These are phyloP conservation scores for Bambusicola thoracicus DNA, from an alignment of 2,113 vertebrate genomes.

Conservation along the genomic window DNA sequence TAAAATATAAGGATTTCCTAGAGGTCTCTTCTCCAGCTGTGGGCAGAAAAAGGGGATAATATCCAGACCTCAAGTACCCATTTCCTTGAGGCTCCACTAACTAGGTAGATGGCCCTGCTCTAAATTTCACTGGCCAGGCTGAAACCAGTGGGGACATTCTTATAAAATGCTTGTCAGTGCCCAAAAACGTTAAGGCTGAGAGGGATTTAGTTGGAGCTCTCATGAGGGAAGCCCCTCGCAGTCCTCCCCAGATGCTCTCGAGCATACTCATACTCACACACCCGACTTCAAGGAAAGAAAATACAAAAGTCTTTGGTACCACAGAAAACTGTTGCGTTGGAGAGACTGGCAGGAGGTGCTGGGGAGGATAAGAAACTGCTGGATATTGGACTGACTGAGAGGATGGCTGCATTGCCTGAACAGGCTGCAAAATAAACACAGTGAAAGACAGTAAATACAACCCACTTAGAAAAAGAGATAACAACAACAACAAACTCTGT, in stretches of 20 bases:
- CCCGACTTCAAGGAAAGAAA: neutral
- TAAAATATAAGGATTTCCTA: neutral
- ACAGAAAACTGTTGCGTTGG: slow-evolving; percentile 87
- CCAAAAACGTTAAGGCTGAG: neutral
- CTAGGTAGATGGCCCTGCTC: neutral
- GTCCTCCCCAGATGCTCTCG: neutral
- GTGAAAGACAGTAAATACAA: slow-evolving; percentile 39
- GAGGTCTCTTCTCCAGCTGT: neutral
- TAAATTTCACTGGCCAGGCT: neutral
- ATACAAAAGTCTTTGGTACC: slow-evolving; percentile 70
- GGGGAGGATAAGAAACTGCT: slow-evolving; percentile 87
- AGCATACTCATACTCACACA: neutral
- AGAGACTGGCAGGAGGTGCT: slow-evolving; percentile 88
- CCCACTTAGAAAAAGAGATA: neutral
- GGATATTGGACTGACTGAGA: slow-evolving; percentile 87
- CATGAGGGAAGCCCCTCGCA: neutral
- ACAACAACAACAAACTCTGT: neutral
- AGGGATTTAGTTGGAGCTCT: neutral
- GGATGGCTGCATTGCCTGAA: slow-evolving; percentile 81
- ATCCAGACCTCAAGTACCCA: neutral
- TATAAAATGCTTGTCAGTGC: neutral
- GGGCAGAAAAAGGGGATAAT: neutral
- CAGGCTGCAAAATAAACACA: slow-evolving; percentile 69
- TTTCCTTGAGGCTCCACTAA: neutral
- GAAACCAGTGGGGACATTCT: neutral